Conservation (phyloP, 2,888 invertebrate species). For the Ophion slaviceki region DNA sequence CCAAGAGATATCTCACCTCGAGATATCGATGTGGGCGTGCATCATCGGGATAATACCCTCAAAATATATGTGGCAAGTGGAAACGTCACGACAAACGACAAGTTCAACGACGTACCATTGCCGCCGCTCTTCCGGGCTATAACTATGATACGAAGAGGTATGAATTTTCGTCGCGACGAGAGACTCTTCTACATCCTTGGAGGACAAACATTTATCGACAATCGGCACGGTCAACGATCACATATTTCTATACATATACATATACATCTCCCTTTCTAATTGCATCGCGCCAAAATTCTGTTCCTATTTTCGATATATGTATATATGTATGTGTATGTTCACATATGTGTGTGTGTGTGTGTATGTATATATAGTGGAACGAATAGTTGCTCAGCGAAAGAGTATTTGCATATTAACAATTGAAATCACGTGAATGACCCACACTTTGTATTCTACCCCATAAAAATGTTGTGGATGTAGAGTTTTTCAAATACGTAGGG, state of each 20-base stretch:
- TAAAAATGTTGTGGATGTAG: not conserved
- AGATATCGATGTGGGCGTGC: conserved; percentile 1
- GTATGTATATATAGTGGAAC: too few species aligned
- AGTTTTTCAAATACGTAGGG: conserved; percentile 15
- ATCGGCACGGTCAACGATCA: not conserved
- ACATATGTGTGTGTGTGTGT: not conserved
- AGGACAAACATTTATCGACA: not conserved
- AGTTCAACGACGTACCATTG: not conserved
- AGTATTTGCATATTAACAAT: not conserved
- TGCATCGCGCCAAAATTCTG: not conserved
- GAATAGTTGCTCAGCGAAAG: too few species aligned
- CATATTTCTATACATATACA: not conserved
- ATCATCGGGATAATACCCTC: not conserved
- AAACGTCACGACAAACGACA: not conserved
- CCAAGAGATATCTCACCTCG: conserved; percentile 15
- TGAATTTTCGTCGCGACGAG: not conserved
- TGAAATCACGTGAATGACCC: not conserved
- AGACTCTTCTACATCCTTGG: not conserved
- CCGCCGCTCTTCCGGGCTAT: not conserved
- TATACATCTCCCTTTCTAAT: not conserved
- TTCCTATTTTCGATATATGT: not conserved
- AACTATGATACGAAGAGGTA: not conserved
- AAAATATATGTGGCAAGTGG: not conserved
- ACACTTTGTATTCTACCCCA: conserved; percentile 1
- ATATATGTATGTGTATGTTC: too few species aligned